Evolutionary conservation across 2,888 invertebrate genomes (phyloP), one percentile per base, ranked within the genome.

Genomic region (Sinopyrophorus schimmeli): DNA sequence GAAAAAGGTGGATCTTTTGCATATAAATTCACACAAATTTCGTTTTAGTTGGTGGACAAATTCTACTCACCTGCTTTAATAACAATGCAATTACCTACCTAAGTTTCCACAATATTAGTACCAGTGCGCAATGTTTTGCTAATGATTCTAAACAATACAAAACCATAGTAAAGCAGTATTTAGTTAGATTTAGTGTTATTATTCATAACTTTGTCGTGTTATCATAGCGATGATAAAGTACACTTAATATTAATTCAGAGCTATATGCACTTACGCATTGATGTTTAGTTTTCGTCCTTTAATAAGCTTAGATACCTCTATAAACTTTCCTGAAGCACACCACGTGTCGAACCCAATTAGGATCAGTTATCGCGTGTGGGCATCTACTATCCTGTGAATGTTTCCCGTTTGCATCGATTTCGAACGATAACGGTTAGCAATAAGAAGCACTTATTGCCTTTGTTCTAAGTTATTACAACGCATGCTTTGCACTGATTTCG

Each of bases 21-120:
- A 65, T 65, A 63, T 65, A 65, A 65, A 65, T 65, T 59, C 62
- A 62, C 59, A 57, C 62, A 58, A 59, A 62, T 63, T 64, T 63
- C 51, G 43, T 47, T 37, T 37, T 51, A 60, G 32, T 44, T 47
- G 30, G 46, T 39, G 49, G 44, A 50, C 49, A 41, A 30, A n/a
- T 42, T 39, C 35, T 44, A 47, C 57, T 55, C 43, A 59, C 53
- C 56, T 53, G 53, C 42, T 27, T 32, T 40, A 47, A 47, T 47
- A 34, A 47, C 16, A 23, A 18, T 41, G 40, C 27, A 35, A 47
- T 47, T 41, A 41, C 47, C n/a, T n/a, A n/a, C n/a, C n/a, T n/a
- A n/a, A n/a, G n/a, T n/a, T n/a, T n/a, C n/a, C n/a, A n/a, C n/a
- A n/a, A n/a, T n/a, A n/a, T n/a, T n/a, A n/a, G n/a, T n/a, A n/a